Evolutionary conservation across 92 coral and sea anemone species (phyloP).

Genomic region (Isaurus tuberculatus): DNA sequence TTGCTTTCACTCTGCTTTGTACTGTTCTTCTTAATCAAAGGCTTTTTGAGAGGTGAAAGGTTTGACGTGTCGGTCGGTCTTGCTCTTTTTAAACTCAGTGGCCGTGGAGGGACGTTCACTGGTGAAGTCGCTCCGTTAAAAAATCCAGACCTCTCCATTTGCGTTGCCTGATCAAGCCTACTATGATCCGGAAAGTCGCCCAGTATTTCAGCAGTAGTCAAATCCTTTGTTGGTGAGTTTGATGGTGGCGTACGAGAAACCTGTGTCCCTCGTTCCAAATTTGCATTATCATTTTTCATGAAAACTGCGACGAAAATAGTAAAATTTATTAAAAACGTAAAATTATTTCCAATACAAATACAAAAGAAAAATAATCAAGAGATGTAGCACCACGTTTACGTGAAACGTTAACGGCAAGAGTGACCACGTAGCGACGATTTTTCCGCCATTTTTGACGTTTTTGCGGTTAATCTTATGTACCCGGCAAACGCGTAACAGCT

Average conservation of each 20-base stretch:
- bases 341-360: no score
- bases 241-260: background rate
- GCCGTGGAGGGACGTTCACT: background rate
- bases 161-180: background rate
- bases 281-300: no score
- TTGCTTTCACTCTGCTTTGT: background rate
- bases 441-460: no score
- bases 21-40: constrained; percentile 27
- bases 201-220: background rate
- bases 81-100: background rate
- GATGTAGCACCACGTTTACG: no score
- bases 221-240: background rate
- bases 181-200: background rate
- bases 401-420: no score
- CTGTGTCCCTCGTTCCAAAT: background rate
- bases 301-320: background rate
- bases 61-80: background rate
- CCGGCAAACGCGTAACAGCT: no score
- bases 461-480: no score
- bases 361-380: no score
- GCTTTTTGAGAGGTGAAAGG: constrained; percentile 2
- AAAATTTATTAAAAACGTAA: background rate
- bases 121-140: background rate
- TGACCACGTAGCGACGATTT: no score
- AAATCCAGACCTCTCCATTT: background rate